Evolutionary conservation across 2,888 invertebrate species (phyloP).

Genomic region (Germaria angustata): DNA sequence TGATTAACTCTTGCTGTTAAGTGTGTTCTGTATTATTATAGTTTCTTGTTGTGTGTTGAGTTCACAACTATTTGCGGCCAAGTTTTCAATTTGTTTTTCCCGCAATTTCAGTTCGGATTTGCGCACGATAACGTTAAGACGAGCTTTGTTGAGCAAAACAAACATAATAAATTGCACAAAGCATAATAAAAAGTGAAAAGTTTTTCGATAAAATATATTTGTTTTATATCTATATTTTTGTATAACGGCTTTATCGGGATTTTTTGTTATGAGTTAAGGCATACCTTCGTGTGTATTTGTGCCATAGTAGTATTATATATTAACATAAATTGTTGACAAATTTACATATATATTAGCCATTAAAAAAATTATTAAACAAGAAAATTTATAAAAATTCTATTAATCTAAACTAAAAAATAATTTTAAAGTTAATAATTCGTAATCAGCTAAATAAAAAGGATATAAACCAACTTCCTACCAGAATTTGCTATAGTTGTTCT

Average conservation of each 20-base stretch:
- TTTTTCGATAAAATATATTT: not conserved
- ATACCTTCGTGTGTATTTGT: not conserved
- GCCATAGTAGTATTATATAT: not conserved
- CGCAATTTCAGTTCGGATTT: slow-evolving; percentile 79
- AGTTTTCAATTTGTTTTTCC: slow-evolving; percentile 76
- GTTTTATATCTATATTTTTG: not conserved
- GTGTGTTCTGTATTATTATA: slow-evolving; percentile 35
- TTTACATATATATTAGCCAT: no score
- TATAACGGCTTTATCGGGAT: not conserved
- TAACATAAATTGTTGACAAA: not conserved
- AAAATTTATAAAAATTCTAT: not conserved
- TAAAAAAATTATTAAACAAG: no score
- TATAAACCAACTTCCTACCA: not conserved
- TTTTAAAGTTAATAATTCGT: not conserved
- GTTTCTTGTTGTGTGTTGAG: slow-evolving; percentile 32
- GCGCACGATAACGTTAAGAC: slow-evolving; percentile 79
- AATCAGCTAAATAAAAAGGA: not conserved
- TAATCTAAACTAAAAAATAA: not conserved
- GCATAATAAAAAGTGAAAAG: slow-evolving; percentile 34
- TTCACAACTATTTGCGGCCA: slow-evolving; percentile 63
- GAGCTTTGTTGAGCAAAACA: slow-evolving; percentile 71
- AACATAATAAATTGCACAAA: not conserved
- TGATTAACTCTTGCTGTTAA: slow-evolving; percentile 45
- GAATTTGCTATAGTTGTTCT: not conserved
- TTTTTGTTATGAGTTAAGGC: not conserved